Percentiles rank a stretch among this genome's conserved stretches.
phyloP scores from a whole-genome alignment of 64 coral and sea anemone genomes.

The Montipora cactus region DNA sequence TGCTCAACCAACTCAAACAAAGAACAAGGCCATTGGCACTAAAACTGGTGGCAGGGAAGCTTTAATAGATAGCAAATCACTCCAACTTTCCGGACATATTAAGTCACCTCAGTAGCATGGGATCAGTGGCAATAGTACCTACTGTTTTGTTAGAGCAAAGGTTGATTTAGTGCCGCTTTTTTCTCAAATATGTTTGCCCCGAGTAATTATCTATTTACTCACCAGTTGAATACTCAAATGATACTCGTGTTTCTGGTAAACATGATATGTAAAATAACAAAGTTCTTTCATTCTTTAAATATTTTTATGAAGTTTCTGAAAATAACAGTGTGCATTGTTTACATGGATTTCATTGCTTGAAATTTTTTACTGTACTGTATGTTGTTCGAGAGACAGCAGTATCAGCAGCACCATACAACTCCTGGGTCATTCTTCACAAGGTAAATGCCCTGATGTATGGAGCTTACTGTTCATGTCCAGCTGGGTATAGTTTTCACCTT shows the following conservation, averaged over 20 bases:
- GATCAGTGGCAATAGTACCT: not conserved
- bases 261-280: constrained; percentile 5
- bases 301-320: constrained; percentile 3
- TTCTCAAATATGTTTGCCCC: not conserved
- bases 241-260: not conserved
- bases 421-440: constrained; percentile 3
- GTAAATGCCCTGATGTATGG: not conserved
- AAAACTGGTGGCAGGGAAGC: too few relatives aligned
- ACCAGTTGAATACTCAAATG: not conserved
- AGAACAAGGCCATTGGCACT: too few relatives aligned
- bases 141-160: constrained; percentile 1
- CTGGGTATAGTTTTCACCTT: constrained; percentile 1
- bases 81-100: not conserved
- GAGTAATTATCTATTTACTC: constrained; percentile 6
- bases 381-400: constrained; percentile 7
- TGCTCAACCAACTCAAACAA: too few relatives aligned
- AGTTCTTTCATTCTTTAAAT: constrained; percentile 1
- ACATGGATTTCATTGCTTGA: not conserved
- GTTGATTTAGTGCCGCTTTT: not conserved
- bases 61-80: too few relatives aligned
- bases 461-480: not conserved
- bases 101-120: constrained; percentile 2
- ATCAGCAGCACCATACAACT: constrained; percentile 8
- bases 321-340: constrained; percentile 5
- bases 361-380: not conserved